Base-by-base conservation (phyloP, 2,888 invertebrate genomes). In the Lacanobia wlatinum region DNA sequence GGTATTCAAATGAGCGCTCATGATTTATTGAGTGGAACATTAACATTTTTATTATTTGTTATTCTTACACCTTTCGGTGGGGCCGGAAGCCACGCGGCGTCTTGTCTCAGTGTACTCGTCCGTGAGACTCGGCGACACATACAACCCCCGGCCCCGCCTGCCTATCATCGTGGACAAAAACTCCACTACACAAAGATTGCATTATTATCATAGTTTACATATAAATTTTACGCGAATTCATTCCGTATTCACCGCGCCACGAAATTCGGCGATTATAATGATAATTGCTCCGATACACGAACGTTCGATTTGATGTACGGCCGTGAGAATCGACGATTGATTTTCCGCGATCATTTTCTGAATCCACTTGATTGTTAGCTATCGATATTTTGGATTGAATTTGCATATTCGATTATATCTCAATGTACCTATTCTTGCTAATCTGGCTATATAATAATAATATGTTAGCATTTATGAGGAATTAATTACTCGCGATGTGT, bases 21-120 rank as follows among this genome's bases (percentile, higher is more conserved):
- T 96, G 96, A 96, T 96, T 96, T 96, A 96, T 96, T 95, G 96
- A 96, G 96, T 96, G 96, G 96, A 96, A 95, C 95, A 96, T 96
- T 96, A 94, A 93, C 96, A 96, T 96, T 96, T 96, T 96, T 96
- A 96, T 96, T 96, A 96, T 96, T 96, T 96, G 96, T 96, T 96
- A 96, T 96, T 96, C 94, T 96, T 96, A 93, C 94, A 94, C 94
- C 94, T 94, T 94, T 93, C 90, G 90, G 86, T 91, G 89, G 94
- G 95, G 95, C 94, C 95, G 96, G 96, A 95, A 96, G 96, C 94
- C 95, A 95, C 95, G 96, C 93, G 95, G 95, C 95, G 90, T 93
- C 90, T 92, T 94, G 96, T 96, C 95, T 95, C 94, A 92, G 95
- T 90, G 92, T 93, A 92, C 87, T 95, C 95, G 92, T 87, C 95